phyloP scores from a whole-genome alignment of 1,140 invertebrate species.

The Araneus ventricosus region DNA sequence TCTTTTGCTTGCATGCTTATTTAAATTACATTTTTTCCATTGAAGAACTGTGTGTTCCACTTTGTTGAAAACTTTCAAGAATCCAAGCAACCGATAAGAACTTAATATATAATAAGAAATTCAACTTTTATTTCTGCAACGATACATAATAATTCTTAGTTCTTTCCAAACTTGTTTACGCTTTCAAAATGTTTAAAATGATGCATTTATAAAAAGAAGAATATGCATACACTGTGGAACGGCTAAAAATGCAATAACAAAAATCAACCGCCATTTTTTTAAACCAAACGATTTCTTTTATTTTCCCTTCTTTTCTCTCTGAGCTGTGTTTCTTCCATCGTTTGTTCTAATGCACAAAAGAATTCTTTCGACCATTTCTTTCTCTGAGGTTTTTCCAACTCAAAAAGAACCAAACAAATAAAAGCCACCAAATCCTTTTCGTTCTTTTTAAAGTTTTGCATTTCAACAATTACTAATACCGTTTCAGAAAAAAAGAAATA shows the following conservation, averaged over 20 bases:
- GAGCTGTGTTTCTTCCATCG: not conserved
- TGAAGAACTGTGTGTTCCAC: too few relatives aligned
- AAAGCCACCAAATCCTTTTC: not conserved
- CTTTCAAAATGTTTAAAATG: not conserved
- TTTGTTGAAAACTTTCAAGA: too few relatives aligned
- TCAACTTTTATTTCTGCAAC: too few relatives aligned
- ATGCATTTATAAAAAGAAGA: not conserved
- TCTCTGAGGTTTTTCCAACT: not conserved
- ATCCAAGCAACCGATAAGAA: too few relatives aligned
- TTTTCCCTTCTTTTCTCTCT: too few relatives aligned
- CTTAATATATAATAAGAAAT: too few relatives aligned
- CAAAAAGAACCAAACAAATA: not conserved
- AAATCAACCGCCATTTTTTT: not conserved
- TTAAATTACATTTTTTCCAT: too few relatives aligned
- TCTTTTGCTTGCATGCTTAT: too few relatives aligned
- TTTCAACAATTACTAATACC: not conserved
- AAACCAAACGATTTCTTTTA: not conserved
- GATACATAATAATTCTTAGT: not conserved
- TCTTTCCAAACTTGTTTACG: not conserved
- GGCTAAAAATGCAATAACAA: not conserved
- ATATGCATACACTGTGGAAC: not conserved
- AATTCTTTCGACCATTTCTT: conserved; percentile 15
- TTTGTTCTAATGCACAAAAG: conserved; percentile 30
- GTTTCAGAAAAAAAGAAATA: not conserved
- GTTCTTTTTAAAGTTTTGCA: conserved; percentile 12